Evolutionary conservation across 2,888 invertebrate species (phyloP), one percentile per base, ranked within the genome.

Genomic region (Eugnorisma glareosa): DNA sequence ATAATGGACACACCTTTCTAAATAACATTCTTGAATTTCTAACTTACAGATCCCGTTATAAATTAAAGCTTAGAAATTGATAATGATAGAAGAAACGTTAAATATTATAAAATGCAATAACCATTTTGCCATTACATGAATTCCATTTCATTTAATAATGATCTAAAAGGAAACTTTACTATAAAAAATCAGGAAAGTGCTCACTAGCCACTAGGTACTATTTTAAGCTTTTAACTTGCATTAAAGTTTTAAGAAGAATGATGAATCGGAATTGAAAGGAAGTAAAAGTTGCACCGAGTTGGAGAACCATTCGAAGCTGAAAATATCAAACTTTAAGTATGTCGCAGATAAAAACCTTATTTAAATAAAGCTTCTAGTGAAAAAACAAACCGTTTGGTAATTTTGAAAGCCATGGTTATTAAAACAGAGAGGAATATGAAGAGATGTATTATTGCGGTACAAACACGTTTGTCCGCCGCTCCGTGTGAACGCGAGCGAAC

Each of bases 201-300:
- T 92, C 90, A 83, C 81, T 81, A 74, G 88, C 92, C 90, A 83
- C 81, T 81, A 73, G 88, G 92, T 90, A 93, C 93, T 93, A 92
- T 93, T 94, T 93, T 91, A 94, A 94, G 93, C 93, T 93, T 93
- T 94, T 93, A 94, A 94, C 93, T 94, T 92, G 92, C 94, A 94
- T 94, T 94, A 90, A 94, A 95, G 93, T 95, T 95, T 93, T 90
- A 91, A 93, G 91, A 92, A 91, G 93, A 94, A 93, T 94, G 93
- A 93, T 94, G 93, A 94, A 93, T 93, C 85, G 88, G 91, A 94
- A 94, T 94, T 93, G 93, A 93, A 93, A 89, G 88, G 89, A 91
- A 92, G 91, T 90, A 90, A 91, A 94, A 94, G 90, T 94, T 94
- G 89, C 90, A 90, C 88, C 82, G 84, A 91, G 89, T 91, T 91